A percentile compares a stretch with the other conserved stretches of the same genome.
These are phyloP conservation scores for Elegia similella DNA, from an alignment of 2,888 invertebrate genomes.

Conservation along the genomic window DNA sequence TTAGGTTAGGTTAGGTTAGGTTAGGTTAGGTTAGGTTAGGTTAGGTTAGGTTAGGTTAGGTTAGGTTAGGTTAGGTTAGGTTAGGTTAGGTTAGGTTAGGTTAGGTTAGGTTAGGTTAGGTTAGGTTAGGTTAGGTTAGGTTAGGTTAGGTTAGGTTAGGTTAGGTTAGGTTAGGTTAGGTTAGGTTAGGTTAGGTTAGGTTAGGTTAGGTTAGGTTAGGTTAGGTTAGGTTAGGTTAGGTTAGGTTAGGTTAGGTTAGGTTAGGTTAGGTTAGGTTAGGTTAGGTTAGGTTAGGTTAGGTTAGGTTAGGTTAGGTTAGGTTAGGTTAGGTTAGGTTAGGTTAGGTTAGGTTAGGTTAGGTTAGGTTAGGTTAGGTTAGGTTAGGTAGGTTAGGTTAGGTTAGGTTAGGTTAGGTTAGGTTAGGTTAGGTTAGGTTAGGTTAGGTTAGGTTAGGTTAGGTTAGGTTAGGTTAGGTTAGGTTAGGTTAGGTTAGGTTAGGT, in stretches of 20 bases:
- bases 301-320: conserved; percentile 24
- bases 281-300: conserved; percentile 29
- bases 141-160: conserved; percentile 19
- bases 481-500: conserved; percentile 6
- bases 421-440: conserved; percentile 10
- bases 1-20: too few relatives aligned
- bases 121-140: conserved; percentile 20
- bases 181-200: conserved; percentile 18
- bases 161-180: conserved; percentile 20
- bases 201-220: conserved; percentile 21
- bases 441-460: conserved; percentile 6
- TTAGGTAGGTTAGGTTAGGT: conserved; percentile 22
- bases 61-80: too few relatives aligned
- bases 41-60: too few relatives aligned
- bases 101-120: too few relatives aligned
- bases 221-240: conserved; percentile 25
- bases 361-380: conserved; percentile 22
- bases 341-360: conserved; percentile 21
- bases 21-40: too few relatives aligned
- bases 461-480: conserved; percentile 5
- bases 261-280: conserved; percentile 29
- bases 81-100: too few relatives aligned
- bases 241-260: conserved; percentile 28
- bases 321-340: conserved; percentile 22
- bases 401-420: conserved; percentile 18